Evolutionary conservation across 1,140 invertebrate species (phyloP).

Genomic region (Macrobrachium nipponense): DNA sequence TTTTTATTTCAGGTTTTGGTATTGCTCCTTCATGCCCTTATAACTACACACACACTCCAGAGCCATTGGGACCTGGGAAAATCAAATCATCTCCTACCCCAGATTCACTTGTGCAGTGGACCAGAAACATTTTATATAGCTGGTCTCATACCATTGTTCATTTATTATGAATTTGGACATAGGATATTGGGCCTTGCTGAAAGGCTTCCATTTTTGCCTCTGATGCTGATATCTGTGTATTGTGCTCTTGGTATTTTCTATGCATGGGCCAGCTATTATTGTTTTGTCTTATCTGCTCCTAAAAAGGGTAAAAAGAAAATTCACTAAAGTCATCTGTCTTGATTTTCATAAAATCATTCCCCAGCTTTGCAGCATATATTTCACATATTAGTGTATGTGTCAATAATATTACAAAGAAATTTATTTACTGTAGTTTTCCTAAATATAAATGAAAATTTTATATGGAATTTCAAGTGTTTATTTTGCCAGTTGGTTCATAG

Average conservation of each 20-base stretch:
- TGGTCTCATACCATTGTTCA: conserved; percentile 36
- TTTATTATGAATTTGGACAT: conserved; percentile 40
- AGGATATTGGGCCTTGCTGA: conserved; percentile 22
- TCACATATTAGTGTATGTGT: too few relatives aligned
- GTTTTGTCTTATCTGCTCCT: not conserved
- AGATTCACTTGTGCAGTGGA: conserved; percentile 16
- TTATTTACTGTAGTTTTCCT: too few relatives aligned
- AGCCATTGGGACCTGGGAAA: conserved; percentile 21
- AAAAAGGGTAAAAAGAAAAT: conserved; percentile 36
- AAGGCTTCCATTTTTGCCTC: conserved; percentile 61
- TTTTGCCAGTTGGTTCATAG: too few relatives aligned
- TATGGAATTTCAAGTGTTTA: too few relatives aligned
- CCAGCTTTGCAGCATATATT: too few relatives aligned
- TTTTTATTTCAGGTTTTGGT: conserved; percentile 37
- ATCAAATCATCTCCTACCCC: not conserved
- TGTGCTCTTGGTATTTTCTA: conserved; percentile 55
- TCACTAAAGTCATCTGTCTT: not conserved
- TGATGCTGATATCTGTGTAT: conserved; percentile 62
- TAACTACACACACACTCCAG: conserved; percentile 9
- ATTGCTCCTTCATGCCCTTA: conserved; percentile 40
- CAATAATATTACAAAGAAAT: too few relatives aligned
- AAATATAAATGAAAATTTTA: too few relatives aligned
- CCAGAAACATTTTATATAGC: conserved; percentile 39
- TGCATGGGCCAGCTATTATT: conserved; percentile 38
- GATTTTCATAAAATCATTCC: not conserved